A percentile compares a stretch with the other conserved stretches of the same genome.
These are phyloP conservation scores for Hemithea aestivaria DNA, from an alignment of 2,888 invertebrate genomes.

Conservation along the genomic window DNA sequence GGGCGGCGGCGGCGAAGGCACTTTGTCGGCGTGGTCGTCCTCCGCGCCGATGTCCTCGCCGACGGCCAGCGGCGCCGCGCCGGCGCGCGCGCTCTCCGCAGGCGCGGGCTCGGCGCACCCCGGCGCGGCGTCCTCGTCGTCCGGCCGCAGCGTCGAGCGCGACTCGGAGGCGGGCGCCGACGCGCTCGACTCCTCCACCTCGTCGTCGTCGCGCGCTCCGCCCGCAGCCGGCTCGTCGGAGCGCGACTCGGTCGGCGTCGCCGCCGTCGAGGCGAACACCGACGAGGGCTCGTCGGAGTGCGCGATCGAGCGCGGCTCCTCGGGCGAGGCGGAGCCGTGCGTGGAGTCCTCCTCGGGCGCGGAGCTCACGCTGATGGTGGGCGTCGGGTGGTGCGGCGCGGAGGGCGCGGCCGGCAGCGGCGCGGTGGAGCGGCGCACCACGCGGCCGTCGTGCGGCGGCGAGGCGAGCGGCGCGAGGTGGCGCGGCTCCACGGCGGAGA, in stretches of 20 bases:
- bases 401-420: constrained; percentile 27
- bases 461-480: constrained; percentile 77
- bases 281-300: constrained; percentile 68
- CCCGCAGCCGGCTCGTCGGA: constrained; percentile 30
- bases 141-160: constrained; percentile 18
- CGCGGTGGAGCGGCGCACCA: constrained; percentile 50
- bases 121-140: constrained; percentile 35
- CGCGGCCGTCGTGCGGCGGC: constrained; percentile 63
- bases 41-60: constrained; percentile 84
- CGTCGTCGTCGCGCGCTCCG: constrained; percentile 20
- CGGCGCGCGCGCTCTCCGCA: constrained; percentile 29
- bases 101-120: constrained; percentile 30
- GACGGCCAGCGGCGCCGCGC: constrained; percentile 83
- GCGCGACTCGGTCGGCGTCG: constrained; percentile 58
- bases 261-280: constrained; percentile 67
- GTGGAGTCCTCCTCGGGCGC: constrained; percentile 80
- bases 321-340: constrained; percentile 49
- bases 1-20: constrained; percentile 57
- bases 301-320: constrained; percentile 45
- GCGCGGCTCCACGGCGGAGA: constrained; percentile 77
- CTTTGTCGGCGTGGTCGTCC: constrained; percentile 80
- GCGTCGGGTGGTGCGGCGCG: constrained; percentile 54
- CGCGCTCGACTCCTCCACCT: constrained; percentile 34
- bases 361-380: constrained; percentile 85
- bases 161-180: constrained; percentile 37